Evolutionary conservation across 30 jellyfish, hydroid and myxozoan species (phyloP), one percentile per base, ranked within the genome.

Genomic region (Mastigias papua): DNA sequence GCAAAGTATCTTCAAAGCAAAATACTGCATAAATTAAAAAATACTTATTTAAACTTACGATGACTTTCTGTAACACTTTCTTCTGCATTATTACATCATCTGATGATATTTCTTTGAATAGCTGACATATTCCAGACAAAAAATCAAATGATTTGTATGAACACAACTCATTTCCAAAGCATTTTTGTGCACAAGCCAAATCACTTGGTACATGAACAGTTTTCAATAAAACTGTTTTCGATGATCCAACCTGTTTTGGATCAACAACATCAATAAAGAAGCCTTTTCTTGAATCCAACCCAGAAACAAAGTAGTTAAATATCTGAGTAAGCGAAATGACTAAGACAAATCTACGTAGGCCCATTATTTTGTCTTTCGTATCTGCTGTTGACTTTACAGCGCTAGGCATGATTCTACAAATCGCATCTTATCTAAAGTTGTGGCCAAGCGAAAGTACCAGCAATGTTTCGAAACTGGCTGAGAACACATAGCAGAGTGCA

Each of bases 81-180:
- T n/a, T 25, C 7, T 0, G 42, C 0, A 3, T n/a, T 27, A 2
- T 23, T 1, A 27, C 35, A 27, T 63, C 37, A 8, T n/a, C 74
- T 63, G 74, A 25, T 7, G 74, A 63, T 13, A 63, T 26, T 26
- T 6, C 1, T 63, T 63, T 23, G 42, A 1, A 63, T 10, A 63
- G 42, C 48, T 63, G 23, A 26, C 74, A 63, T 22, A 15, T 23
- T 2, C 42, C 34, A 25, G 74, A 63, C 0, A 11, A 3, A 2
- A 20, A 25, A 63, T 63, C 34, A 27, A 17, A 63, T 0, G 74
- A 63, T 20, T 63, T 63, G 74, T 63, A 63, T 27, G 74, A n/a
- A 0, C 74, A 72, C 17, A 16, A n/a, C 13, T 42, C 68, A 37
- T 72, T 34, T 32, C 69, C 83, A 72, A 72, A 72, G 37, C 83